Base-by-base conservation (phyloP, 2,888 invertebrate genomes). In the Drosophila flavopinicola region DNA sequence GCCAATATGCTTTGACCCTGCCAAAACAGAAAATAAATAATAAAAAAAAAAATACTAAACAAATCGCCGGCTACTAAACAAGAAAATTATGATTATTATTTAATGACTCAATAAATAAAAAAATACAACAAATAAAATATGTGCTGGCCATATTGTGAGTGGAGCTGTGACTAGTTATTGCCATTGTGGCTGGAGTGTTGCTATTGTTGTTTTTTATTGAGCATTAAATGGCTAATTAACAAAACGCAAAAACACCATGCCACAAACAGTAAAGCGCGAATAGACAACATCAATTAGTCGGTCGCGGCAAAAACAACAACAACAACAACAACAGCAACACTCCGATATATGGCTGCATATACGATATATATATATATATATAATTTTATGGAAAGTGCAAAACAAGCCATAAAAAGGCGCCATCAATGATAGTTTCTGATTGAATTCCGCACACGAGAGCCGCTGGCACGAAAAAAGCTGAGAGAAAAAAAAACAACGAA, bases 151-250 rank as follows among this genome's bases (percentile, higher is more conserved):
- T 54, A 57, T 76, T 60, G 53, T 59, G 61, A 58, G 20, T 20
- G 20, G 20, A 4, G 20, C 20, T 20, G 20, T 20, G 20, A 20
- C 20, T 48, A 49, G 47, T 32, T 64, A 37, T 42, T 54, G 63
- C 48, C 32, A 59, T 61, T 51, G 53, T 53, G 35, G 24, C 47
- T 33, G 17, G 15, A 37, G 42, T 59, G 60, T 59, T 38, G 47
- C 17, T 63, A 54, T 65, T 80, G 61, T 58, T 65, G 63, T 65
- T 75, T 64, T 78, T 66, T 78, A 83, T 85, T 66, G 65, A 73
- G 66, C 77, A 83, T 75, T 79, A 73, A 86, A 86, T 79, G 77
- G 69, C 73, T 84, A 76, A 84, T 86, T 79, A 84, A 84, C 87
- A 80, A 84, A 83, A 75, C 63, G 63, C 67, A 82, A 78, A 59